Evolutionary conservation across 2,797 vertebrate genomes (phyloP), one percentile per base, ranked within the genome.

Genomic region (Toxotes lorentzi): DNA sequence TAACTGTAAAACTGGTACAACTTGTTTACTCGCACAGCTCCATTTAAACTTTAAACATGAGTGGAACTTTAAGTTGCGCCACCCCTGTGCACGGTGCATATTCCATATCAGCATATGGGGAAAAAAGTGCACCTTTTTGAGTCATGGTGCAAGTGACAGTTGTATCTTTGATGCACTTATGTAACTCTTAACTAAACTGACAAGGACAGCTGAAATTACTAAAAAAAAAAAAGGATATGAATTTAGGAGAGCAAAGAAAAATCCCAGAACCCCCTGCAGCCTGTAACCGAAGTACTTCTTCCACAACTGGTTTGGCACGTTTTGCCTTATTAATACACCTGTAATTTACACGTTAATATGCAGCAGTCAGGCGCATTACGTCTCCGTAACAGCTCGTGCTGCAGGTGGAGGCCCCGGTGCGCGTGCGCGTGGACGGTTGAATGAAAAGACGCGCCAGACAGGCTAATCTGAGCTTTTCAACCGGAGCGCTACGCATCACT

Each of bases 391-490:
- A 16, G 57, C 45, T 58, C 23, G 57, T 24, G 48, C 41, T 17
- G 1, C 38, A 47, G n/a, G n/a, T 34, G 30, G 4, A 80, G 13
- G 21, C 64, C 9, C 50, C 5, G 17, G 69, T 5, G 73, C 63
- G 57, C 58, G 63, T 38, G 58, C 72, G 13, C 1, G n/a, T 24
- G 48, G 34, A 58, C 66, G 67, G 40, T 16, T 85, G 81, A 90
- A 86, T 82, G 85, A 78, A 74, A 57, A 43, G 7, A 58, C 59
- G 27, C 5, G 35, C 47, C 85, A 86, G 77, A 90, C 82, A 14
- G 82, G 67, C 57, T 90, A 88, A 89, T 90, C 85, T 71, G 76
- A 80, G 81, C 74, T 71, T 78, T 82, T 41, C 54, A 73, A 56
- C 50, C 7, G 1, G 30, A 51, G 50, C 69, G 67, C 71, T 50